Evolutionary conservation across 2,888 invertebrate genomes (phyloP).

Genomic region (Scaptomyza tumidula): DNA sequence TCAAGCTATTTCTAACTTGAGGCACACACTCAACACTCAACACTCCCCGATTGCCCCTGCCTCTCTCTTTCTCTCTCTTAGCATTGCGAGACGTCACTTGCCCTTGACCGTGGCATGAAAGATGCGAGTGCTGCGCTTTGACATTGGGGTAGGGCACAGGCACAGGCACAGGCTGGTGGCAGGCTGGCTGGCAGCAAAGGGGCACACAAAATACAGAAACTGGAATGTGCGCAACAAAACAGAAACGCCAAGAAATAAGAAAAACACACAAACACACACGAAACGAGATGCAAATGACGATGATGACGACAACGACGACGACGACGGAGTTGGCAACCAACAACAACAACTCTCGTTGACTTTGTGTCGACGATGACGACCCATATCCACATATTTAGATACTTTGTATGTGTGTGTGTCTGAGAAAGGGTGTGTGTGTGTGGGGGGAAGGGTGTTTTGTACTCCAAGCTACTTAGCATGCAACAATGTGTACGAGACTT

Average conservation of each 20-base stretch:
- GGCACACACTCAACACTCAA: background rate
- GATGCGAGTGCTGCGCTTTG: conserved; percentile 55
- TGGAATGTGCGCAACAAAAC: conserved; percentile 61
- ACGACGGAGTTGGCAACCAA: conserved; percentile 38
- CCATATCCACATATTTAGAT: conserved; percentile 65
- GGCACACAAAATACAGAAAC: conserved; percentile 40
- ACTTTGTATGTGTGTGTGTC: conserved; percentile 16
- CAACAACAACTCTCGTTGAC: conserved; percentile 46
- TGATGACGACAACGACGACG: conserved; percentile 48
- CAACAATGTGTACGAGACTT: conserved; percentile 57
- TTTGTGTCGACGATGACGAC: conserved; percentile 55
- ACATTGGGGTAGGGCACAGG: conserved; percentile 42
- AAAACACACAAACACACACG: conserved; percentile 28
- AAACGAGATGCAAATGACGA: conserved; percentile 5
- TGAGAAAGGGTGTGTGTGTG: background rate
- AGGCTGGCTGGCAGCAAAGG: background rate
- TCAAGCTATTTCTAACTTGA: background rate
- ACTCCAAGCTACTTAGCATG: conserved; percentile 56
- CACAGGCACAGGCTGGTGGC: background rate
- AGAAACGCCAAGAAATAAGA: conserved; percentile 65
- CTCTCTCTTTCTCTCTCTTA: background rate
- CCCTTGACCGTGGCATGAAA: conserved; percentile 63
- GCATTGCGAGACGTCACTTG: conserved; percentile 32
- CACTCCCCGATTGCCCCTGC: background rate
- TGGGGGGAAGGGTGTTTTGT: background rate